These are phyloP conservation scores for Hemibagrus guttatus DNA, from an alignment of 2,797 vertebrate genomes.

Conservation along the genomic window DNA sequence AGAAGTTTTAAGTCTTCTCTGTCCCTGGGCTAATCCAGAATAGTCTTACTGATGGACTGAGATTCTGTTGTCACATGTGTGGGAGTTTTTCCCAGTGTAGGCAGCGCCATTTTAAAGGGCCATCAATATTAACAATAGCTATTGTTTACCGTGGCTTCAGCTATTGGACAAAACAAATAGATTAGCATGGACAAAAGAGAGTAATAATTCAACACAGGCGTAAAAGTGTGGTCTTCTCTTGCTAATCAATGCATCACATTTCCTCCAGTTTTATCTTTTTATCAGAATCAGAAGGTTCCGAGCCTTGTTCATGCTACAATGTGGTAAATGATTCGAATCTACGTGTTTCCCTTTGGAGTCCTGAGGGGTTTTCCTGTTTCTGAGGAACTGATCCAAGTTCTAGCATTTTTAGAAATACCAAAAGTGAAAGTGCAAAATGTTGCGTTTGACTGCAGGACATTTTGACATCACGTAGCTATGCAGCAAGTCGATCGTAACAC, in stretches of 20 bases:
- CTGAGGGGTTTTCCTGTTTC: no score
- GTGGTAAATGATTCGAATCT: not conserved
- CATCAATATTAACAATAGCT: constrained; percentile 12
- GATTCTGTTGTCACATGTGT: not conserved
- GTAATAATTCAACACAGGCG: not conserved
- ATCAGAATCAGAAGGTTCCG: not conserved
- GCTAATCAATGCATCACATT: not conserved
- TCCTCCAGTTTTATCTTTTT: not conserved
- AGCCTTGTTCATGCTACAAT: no score
- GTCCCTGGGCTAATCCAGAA: not conserved
- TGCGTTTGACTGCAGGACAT: no score
- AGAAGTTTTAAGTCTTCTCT: not conserved
- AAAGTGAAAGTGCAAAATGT: no score
- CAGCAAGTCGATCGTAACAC: no score
- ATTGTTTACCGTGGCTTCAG: constrained; percentile 19
- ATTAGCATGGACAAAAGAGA: not conserved
- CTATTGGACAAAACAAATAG: constrained; percentile 5
- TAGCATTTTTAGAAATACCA: no score
- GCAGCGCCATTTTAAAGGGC: constrained; percentile 1
- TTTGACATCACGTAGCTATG: no score
- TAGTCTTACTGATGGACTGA: not conserved
- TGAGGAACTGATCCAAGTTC: no score
- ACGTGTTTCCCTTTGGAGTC: not conserved
- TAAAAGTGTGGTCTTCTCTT: not conserved
- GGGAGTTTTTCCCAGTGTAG: constrained; percentile 20